phyloP scores from a whole-genome alignment of 2,797 vertebrate species.

The Sebastes dallii region DNA sequence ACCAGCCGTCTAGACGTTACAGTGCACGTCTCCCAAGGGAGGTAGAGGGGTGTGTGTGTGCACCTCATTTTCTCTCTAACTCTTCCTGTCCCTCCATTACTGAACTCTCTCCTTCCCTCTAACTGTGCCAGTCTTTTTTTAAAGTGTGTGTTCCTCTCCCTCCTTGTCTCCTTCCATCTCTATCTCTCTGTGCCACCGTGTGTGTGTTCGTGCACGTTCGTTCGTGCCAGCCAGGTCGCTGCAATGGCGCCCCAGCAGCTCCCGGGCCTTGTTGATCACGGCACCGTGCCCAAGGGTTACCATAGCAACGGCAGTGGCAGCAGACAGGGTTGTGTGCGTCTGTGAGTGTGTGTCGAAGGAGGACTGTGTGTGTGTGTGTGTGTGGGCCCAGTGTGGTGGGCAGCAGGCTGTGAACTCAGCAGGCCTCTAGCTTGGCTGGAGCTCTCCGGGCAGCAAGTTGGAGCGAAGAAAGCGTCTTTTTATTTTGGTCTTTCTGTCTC shows the following conservation, averaged over 20 bases:
- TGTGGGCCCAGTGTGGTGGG: constrained; percentile 64
- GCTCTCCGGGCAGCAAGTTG: constrained; percentile 54
- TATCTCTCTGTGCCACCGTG: neutral
- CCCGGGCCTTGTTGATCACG: constrained; percentile 75
- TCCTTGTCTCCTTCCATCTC: constrained; percentile 34
- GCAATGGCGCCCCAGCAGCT: constrained; percentile 74
- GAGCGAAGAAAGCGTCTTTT: constrained; percentile 39
- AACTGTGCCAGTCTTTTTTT: constrained; percentile 37
- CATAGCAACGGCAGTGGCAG: constrained; percentile 78
- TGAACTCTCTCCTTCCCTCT: constrained; percentile 16
- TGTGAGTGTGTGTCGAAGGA: constrained; percentile 26
- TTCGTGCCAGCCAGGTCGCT: constrained; percentile 69
- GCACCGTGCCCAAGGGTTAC: constrained; percentile 78
- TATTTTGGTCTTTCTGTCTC: constrained; percentile 28
- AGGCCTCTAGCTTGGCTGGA: constrained; percentile 59
- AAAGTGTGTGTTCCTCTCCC: constrained; percentile 28
- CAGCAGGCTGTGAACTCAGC: constrained; percentile 77
- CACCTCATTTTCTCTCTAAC: constrained; percentile 20
- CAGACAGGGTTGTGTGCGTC: constrained; percentile 65
- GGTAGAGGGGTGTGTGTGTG: neutral
- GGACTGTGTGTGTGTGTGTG: constrained; percentile 43
- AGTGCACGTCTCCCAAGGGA: constrained; percentile 51
- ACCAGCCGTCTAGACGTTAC: constrained; percentile 66
- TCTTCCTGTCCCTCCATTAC: constrained; percentile 43
- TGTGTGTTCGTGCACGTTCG: constrained; percentile 6